A percentile compares a stretch with the other conserved stretches of the same genome.
These are phyloP conservation scores for Grantiella picta DNA, from an alignment of 2,113 vertebrate species.

Conservation along the genomic window DNA sequence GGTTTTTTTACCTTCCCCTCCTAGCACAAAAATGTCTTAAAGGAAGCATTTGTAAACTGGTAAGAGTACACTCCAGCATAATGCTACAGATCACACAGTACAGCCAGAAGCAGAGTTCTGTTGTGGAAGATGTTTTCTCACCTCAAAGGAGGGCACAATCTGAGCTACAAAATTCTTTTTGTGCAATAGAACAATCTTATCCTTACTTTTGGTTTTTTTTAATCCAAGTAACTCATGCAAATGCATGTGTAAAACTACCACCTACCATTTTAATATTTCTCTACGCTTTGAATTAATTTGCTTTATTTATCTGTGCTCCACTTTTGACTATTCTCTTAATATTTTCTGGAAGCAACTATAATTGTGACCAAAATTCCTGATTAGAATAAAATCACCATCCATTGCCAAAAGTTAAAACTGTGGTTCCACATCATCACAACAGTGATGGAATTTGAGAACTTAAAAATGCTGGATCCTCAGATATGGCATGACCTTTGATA, in stretches of 20 bases:
- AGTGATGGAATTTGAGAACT: background rate
- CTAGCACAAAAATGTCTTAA: background rate
- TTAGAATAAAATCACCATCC: background rate
- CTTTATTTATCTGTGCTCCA: background rate
- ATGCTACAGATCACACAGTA: background rate
- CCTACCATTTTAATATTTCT: background rate
- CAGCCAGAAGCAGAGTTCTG: background rate
- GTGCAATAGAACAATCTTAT: background rate
- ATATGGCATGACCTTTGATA: background rate
- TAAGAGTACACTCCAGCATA: background rate
- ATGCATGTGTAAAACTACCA: background rate
- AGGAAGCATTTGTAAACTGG: background rate
- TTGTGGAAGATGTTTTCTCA: background rate
- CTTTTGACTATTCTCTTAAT: background rate
- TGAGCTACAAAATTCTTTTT: background rate
- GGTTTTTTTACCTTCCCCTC: background rate
- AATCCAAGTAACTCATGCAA: accelerated
- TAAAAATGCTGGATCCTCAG: background rate
- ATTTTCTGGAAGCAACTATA: background rate
- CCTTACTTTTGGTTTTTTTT: background rate
- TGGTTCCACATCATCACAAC: background rate
- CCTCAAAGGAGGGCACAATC: background rate
- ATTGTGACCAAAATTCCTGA: background rate
- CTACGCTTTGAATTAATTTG: background rate
- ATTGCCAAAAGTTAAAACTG: background rate